Base-by-base conservation (phyloP, 2,113 vertebrate species). In the Thalassoma bifasciatum region DNA sequence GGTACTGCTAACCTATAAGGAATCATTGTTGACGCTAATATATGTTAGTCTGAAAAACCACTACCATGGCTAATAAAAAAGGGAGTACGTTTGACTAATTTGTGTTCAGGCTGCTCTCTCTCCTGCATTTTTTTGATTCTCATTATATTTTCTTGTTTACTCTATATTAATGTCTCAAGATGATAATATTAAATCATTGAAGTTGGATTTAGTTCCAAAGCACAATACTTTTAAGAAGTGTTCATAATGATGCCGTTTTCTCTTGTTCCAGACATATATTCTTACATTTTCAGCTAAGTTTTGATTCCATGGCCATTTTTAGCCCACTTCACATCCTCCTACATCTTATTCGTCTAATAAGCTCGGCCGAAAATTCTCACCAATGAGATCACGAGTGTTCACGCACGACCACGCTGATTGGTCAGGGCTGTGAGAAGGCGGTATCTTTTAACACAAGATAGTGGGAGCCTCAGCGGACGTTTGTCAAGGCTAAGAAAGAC, bases 391-490 rank as follows among this genome's bases (percentile, higher is more conserved):
- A 0, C 44, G 2, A 51, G 1, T 0, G 58, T 57, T 59, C 9
- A 75, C 65, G 65, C 30, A 76, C 61, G 47, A 72, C 50, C 49
- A 7, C 37, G 2, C 0, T 72, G 71, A 87, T 91, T 90, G 89
- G 90, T 0, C 50, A 4, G 40, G 59, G 56, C n/a, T 16, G 22
- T 16, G n/a, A 36, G 85, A 88, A 89, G 90, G 90, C 90, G 89
- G 90, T 77, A 77, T 91, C 87, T 86, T 87, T 86, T 62, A 89
- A 89, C 58, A 5, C 6, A 23, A 72, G 69, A 74, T 81, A 80
- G 12, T 30, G 54, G 37, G 53, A 58, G 47, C 65, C 11, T 60
- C 75, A 37, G 14, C 34, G 58, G 17, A 30, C 21, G 1, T 63
- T 22, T 13, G 19, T 73, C 21, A 84, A 80, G 47, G 6, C 1